Base-by-base conservation (phyloP, 2,888 invertebrate genomes). In the Onchidella celtica region DNA sequence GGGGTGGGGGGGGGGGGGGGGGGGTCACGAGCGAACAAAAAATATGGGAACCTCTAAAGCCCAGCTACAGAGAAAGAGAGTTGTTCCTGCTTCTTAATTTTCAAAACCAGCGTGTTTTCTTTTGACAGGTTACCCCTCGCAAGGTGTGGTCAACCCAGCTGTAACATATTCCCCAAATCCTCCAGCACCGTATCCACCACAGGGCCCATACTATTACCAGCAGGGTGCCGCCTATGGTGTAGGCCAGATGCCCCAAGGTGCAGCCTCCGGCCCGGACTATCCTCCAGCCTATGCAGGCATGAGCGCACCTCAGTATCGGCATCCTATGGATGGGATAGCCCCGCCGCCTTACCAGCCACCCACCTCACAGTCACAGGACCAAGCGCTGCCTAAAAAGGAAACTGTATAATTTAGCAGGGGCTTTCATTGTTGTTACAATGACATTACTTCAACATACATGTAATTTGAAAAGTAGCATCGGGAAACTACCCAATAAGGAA, bases 101-200 rank as follows among this genome's bases (percentile, higher is more conserved):
- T n/a, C n/a, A n/a, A n/a, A n/a, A n/a, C n/a, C n/a, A n/a, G n/a
- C 24, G 6, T 61, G 17, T n/a, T n/a, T n/a, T n/a, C n/a, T n/a
- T n/a, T n/a, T n/a, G n/a, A 38, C 74, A 74, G 74, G 74, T 74
- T 40, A 74, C 27, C 40, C 21, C 3, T 63, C 34, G 36, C 27
- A 38, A 38, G 61, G 40, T 17, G 27, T 63, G 40, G 63, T 17
- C 17, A 63, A 74, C 27, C 63, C 61, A 9, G 29, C 9, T 11
- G 40, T 4, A 0, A 1, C 3, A 24, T 24, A 14, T 17, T 40
- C 63, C 3, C 2, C 36, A 6, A n/a, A 55, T 24, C 55, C 72
- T 21, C 0, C 61, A 21, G 21, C 36, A 17, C 27, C 2, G 1
- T 59, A 73, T n/a, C 63, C 74, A 14, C 17, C 34, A 0, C 27